A percentile compares a stretch with the other conserved stretches of the same genome.
Conservation (phyloP, 2,113 vertebrate genomes). For the Anhinga rufa region DNA sequence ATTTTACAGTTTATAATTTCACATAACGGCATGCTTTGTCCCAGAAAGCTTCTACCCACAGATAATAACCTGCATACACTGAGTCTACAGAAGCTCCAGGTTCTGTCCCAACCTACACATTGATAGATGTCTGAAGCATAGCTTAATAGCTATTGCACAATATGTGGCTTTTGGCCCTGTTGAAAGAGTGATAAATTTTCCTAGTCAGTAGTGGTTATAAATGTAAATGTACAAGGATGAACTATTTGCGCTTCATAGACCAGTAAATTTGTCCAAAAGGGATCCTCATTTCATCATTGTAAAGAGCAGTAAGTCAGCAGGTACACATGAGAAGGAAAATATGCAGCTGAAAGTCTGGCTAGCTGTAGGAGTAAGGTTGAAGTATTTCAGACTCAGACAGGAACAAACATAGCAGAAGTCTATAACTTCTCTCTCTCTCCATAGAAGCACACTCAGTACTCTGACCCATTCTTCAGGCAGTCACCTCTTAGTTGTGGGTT, state of each 20-base stretch:
- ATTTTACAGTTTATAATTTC: background rate
- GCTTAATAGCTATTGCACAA: background rate
- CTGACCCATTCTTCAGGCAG: background rate
- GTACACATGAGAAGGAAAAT: background rate
- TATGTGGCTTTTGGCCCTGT: background rate
- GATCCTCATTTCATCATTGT: background rate
- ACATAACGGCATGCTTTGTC: background rate
- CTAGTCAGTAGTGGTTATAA: background rate
- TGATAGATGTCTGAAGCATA: background rate
- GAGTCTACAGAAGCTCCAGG: background rate
- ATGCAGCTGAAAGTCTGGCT: background rate
- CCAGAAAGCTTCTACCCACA: background rate
- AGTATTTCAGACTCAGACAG: background rate
- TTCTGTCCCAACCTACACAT: background rate
- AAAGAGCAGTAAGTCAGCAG: background rate
- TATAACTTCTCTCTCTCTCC: background rate
- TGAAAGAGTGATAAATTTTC: background rate
- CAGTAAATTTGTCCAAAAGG: background rate
- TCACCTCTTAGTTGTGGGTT: background rate
- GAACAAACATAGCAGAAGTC: background rate
- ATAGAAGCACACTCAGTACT: background rate
- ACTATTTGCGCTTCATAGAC: background rate
- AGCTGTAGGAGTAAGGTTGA: background rate
- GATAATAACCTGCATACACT: background rate
- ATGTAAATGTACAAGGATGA: background rate